A percentile compares a stretch with the other conserved stretches of the same genome.
These are phyloP conservation scores for Salvelinus namaycush DNA, from an alignment of 2,113 vertebrate species.

Conservation along the genomic window DNA sequence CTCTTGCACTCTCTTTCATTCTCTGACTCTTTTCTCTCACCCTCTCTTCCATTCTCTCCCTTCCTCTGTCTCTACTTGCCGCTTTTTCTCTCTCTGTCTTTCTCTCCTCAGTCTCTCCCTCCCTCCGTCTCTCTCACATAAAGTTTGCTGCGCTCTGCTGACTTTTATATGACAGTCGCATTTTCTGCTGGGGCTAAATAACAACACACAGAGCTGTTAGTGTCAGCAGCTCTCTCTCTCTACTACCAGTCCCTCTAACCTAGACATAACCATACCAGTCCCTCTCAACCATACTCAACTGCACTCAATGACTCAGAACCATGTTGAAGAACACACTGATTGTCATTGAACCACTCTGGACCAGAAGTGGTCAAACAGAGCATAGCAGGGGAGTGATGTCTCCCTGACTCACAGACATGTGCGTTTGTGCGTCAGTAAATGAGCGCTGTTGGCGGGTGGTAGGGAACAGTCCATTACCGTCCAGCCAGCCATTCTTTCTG, in stretches of 20 bases:
- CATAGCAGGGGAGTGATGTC: too few species aligned
- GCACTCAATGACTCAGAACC: background rate
- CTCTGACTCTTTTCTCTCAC: background rate
- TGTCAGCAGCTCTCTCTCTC: conserved; percentile 57
- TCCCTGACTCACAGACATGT: background rate
- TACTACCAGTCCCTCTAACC: background rate
- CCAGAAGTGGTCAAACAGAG: too few species aligned
- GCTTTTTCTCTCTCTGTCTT: background rate
- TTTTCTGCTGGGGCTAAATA: conserved; percentile 56
- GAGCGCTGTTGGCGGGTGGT: conserved; percentile 35
- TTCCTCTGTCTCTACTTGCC: too few species aligned
- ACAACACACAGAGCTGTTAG: conserved; percentile 59
- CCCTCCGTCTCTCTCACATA: conserved; percentile 27
- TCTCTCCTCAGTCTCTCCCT: conserved; percentile 19
- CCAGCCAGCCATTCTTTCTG: conserved; percentile 54
- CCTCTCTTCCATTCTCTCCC: background rate
- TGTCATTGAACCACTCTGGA: too few species aligned
- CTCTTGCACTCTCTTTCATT: background rate
- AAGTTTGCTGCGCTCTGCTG: conserved; percentile 44
- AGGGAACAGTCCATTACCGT: conserved; percentile 60
- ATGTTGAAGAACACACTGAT: background rate
- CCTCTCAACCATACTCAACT: background rate
- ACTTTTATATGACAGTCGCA: conserved; percentile 64
- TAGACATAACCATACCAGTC: too few species aligned
- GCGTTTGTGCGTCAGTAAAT: conserved; percentile 42